These are phyloP conservation scores for Lepidotrigona ventralis DNA, from an alignment of 1,140 invertebrate species.

Conservation along the genomic window DNA sequence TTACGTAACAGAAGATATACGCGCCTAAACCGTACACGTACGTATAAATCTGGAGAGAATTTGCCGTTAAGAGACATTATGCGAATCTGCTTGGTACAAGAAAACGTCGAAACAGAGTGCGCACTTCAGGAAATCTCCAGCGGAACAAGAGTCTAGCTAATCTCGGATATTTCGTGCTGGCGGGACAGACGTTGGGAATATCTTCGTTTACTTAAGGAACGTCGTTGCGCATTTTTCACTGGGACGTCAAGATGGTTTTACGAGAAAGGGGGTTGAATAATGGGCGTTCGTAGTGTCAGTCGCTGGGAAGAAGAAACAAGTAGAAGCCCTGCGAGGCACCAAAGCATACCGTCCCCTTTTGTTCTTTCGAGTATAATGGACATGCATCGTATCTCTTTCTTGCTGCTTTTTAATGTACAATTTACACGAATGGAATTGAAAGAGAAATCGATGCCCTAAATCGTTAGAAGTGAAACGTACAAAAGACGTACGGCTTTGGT, in stretches of 20 bases:
- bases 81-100: not conserved
- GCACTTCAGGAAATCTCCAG: slow-evolving; percentile 20
- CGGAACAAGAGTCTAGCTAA: slow-evolving; percentile 34
- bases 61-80: not conserved
- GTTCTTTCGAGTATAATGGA: slow-evolving; percentile 46
- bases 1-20: not conserved
- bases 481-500: slow-evolving; percentile 20
- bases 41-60: not conserved
- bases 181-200: not conserved
- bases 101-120: slow-evolving; percentile 4
- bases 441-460: slow-evolving; percentile 47
- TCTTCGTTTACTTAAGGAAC: slow-evolving; percentile 15
- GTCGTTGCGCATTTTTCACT: slow-evolving; percentile 37
- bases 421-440: slow-evolving; percentile 41
- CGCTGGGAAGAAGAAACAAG: slow-evolving; percentile 11
- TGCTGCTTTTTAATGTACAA: slow-evolving; percentile 36
- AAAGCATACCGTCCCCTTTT: slow-evolving; percentile 35
- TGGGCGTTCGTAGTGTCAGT: slow-evolving; percentile 5
- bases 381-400: slow-evolving; percentile 37
- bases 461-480: slow-evolving; percentile 38
- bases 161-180: slow-evolving; percentile 13
- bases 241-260: slow-evolving; percentile 8
- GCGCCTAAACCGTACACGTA: not conserved
- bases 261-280: slow-evolving; percentile 27
- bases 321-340: slow-evolving; percentile 9